Percentiles rank a stretch among this genome's conserved stretches.
phyloP scores from a whole-genome alignment of 2,888 invertebrate species.

The Nymphalis polychloros region DNA sequence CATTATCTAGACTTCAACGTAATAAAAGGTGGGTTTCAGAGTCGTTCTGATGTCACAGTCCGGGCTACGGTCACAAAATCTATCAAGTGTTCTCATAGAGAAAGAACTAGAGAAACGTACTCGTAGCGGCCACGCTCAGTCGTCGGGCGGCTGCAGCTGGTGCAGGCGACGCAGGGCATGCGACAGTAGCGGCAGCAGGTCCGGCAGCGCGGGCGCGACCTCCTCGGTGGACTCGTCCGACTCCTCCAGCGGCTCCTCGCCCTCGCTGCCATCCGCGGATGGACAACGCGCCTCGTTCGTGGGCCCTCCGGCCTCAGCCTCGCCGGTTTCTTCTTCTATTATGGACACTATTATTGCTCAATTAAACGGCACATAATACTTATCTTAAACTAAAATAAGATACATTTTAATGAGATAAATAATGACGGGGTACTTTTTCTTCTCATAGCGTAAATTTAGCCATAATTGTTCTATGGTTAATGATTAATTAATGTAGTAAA shows the following conservation, averaged over 20 bases:
- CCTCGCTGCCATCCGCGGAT: conserved; percentile 58
- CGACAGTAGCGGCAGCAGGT: conserved; percentile 43
- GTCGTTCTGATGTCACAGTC: background rate
- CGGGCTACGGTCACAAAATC: background rate
- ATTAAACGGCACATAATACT: background rate
- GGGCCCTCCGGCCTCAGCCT: conserved; percentile 48
- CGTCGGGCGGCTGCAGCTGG: conserved; percentile 52
- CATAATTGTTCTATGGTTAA: no score
- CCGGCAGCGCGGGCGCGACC: conserved; percentile 43
- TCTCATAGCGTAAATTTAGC: background rate
- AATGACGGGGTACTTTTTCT: no score
- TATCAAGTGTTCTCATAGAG: no score
- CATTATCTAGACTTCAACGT: background rate
- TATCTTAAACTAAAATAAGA: no score
- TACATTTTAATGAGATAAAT: no score
- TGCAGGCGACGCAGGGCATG: conserved; percentile 47
- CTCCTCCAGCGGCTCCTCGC: conserved; percentile 53
- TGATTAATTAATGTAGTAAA: no score
- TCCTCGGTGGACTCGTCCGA: conserved; percentile 47
- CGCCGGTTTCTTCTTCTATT: conserved; percentile 60
- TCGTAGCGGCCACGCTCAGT: conserved; percentile 16
- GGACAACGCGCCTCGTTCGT: conserved; percentile 48
- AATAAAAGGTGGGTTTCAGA: background rate
- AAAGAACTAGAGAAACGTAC: no score
- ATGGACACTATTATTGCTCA: background rate